Evolutionary conservation across 2,797 vertebrate species (phyloP).

Genomic region (Macrochelys suwanniensis): DNA sequence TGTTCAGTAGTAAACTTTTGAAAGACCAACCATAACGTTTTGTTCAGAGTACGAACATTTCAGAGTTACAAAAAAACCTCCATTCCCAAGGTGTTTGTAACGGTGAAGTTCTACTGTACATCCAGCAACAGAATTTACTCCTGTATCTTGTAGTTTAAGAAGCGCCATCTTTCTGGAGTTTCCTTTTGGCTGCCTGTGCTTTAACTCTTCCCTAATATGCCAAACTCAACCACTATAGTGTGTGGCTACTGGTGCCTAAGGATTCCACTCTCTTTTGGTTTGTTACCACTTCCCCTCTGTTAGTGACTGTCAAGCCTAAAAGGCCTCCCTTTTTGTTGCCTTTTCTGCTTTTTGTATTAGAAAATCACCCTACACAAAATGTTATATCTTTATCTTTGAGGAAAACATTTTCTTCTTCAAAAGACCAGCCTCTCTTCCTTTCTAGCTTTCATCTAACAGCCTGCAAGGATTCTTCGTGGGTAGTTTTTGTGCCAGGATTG

Average conservation of each 20-base stretch:
- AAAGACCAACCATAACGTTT: too few species aligned
- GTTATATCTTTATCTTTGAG: neutral
- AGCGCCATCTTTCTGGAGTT: too few species aligned
- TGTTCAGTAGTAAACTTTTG: too few species aligned
- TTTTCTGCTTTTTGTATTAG: neutral
- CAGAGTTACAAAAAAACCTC: too few species aligned
- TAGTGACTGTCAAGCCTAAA: neutral
- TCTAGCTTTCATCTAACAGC: neutral
- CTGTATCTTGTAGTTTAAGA: too few species aligned
- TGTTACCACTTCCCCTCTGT: neutral
- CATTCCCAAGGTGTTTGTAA: too few species aligned
- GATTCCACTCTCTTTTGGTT: neutral
- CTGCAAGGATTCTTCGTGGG: neutral
- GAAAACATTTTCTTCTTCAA: constrained; percentile 19
- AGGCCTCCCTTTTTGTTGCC: neutral
- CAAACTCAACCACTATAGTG: constrained; percentile 8
- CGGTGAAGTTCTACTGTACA: too few species aligned
- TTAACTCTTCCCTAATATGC: too few species aligned
- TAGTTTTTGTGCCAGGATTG: neutral
- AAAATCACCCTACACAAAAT: neutral
- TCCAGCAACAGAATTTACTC: too few species aligned
- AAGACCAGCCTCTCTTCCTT: neutral
- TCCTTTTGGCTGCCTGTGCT: too few species aligned
- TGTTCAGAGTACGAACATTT: too few species aligned
- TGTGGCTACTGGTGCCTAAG: neutral